Evolutionary conservation across 2,113 vertebrate species (phyloP).

Genomic region (Numida meleagris): DNA sequence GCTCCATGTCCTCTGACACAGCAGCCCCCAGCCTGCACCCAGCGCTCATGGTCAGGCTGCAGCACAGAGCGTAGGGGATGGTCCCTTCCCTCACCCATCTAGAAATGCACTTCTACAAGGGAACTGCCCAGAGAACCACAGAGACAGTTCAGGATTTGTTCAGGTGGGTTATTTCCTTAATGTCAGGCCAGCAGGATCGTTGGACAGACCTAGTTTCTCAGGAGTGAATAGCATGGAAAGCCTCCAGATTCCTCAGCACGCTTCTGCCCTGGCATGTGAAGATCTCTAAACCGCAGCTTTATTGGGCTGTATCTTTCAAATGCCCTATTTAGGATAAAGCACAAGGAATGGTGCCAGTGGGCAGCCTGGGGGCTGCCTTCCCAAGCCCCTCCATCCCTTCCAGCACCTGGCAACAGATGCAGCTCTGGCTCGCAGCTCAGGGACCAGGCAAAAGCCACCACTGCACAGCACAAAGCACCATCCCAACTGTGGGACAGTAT

Average conservation of each 20-base stretch:
- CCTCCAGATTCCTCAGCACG: background rate
- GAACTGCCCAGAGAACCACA: background rate
- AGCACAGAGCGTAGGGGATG: background rate
- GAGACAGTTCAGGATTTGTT: background rate
- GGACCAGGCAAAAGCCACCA: background rate
- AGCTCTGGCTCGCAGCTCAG: background rate
- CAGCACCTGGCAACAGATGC: background rate
- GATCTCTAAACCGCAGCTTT: background rate
- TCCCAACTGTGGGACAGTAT: rapidly evolving
- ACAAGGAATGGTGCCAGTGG: background rate
- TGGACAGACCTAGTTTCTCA: background rate
- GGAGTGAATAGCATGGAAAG: background rate
- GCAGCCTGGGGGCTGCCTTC: background rate
- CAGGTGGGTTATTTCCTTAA: background rate
- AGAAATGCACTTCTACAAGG: background rate
- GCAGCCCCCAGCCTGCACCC: background rate
- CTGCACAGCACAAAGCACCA: background rate
- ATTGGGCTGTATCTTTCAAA: background rate
- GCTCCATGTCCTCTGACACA: background rate
- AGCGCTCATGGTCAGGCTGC: background rate
- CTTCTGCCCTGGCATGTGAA: background rate
- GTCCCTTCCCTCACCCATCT: background rate
- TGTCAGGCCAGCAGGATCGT: background rate
- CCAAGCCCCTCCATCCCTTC: rapidly evolving
- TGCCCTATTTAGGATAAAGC: background rate